phyloP scores from a whole-genome alignment of 92 coral and sea anemone genomes.

The Virgularia gustaviana region DNA sequence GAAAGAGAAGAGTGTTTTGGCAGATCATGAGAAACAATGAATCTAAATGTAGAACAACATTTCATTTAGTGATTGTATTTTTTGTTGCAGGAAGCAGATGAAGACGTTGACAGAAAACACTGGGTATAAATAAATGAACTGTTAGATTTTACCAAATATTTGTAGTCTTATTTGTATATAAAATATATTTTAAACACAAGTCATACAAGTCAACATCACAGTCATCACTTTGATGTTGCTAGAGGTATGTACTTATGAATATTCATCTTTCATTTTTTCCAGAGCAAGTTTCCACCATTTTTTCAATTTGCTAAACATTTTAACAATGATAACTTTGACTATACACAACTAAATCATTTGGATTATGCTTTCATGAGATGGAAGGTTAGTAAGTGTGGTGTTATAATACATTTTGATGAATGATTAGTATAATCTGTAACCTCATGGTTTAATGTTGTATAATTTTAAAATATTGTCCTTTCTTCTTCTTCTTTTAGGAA shows the following conservation, averaged over 20 bases:
- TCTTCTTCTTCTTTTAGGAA: constrained; percentile 66
- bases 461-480: no score
- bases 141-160: neutral
- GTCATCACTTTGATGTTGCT: no score
- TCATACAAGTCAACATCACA: no score
- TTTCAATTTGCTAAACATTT: constrained; percentile 97
- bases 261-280: constrained; percentile 1
- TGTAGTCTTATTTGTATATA: no score
- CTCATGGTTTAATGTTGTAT: no score
- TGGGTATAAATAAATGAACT: constrained; percentile 62
- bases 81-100: constrained; percentile 85
- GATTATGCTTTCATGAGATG: constrained; percentile 99
- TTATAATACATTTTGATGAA: neutral
- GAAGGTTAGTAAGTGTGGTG: constrained; percentile 63
- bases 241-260: no score
- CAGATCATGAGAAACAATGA: no score
- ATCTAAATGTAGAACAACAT: no score
- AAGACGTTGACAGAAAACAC: constrained; percentile 97
- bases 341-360: constrained; percentile 84
- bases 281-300: constrained; percentile 97
- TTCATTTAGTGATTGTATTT: no score
- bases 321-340: constrained; percentile 92
- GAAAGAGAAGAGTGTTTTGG: no score
- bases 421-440: no score
- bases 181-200: no score